Evolutionary conservation across 2,888 invertebrate genomes (phyloP).

Genomic region (Microdon myrmicae): DNA sequence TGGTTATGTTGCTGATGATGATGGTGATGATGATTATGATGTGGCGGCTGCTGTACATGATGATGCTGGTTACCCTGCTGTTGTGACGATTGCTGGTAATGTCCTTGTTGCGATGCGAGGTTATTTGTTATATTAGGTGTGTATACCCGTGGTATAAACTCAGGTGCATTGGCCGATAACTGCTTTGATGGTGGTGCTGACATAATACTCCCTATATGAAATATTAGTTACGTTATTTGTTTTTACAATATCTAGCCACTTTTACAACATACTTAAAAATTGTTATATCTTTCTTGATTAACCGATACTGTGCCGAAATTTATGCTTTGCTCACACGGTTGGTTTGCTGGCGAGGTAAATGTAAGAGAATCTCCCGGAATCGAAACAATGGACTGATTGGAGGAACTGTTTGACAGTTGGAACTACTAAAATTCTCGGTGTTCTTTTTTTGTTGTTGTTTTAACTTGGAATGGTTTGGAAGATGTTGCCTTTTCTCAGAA

Average conservation of each 20-base stretch:
- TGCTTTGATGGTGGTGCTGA: constrained; percentile 51
- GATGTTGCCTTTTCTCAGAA: too few species aligned
- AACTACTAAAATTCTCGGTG: constrained; percentile 24
- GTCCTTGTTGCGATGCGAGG: constrained; percentile 33
- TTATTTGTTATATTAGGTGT: constrained; percentile 42
- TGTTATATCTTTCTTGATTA: too few species aligned
- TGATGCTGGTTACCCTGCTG: constrained; percentile 29
- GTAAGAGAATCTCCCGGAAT: constrained; percentile 46
- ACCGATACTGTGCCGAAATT: constrained; percentile 42
- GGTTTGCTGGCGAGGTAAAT: constrained; percentile 47
- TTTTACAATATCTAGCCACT: too few species aligned
- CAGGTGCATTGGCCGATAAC: constrained; percentile 55
- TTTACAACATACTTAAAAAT: too few species aligned
- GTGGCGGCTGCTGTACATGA: constrained; percentile 12
- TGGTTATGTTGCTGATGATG: constrained; percentile 35
- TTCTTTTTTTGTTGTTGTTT: constrained; percentile 14
- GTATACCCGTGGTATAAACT: constrained; percentile 54
- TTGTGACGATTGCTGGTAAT: constrained; percentile 19
- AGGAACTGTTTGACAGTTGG: constrained; percentile 49
- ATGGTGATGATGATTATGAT: constrained; percentile 33
- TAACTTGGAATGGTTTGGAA: too few species aligned
- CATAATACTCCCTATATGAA: constrained; percentile 39
- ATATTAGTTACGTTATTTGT: constrained; percentile 13
- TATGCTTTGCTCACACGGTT: constrained; percentile 50
- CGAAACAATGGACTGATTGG: constrained; percentile 49